Evolutionary conservation across 1,140 invertebrate species (phyloP), one percentile per base, ranked within the genome.

Genomic region (Phthorimaea operculella): DNA sequence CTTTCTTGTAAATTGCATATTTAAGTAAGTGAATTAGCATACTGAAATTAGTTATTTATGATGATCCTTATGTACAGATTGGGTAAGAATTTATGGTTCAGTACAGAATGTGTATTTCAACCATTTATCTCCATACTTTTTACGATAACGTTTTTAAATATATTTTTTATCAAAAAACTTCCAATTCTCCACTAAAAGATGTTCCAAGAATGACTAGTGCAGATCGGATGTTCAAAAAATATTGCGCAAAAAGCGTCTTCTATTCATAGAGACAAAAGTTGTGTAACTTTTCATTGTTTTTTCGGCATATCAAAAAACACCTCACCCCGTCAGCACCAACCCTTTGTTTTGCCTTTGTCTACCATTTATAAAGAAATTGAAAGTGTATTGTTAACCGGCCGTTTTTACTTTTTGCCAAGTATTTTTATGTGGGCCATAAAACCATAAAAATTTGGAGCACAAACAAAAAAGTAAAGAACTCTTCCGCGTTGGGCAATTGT

Each of bases 331-430:
- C 58, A 60, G 65, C 52, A 63, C 50, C 58, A 47, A 33, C 34
- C 58, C 49, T 65, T 79, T 80, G 65, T 74, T 56, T 21, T 21
- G 33, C 58, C 49, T 65, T 79, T 80, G 65, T 74, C 56, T 21
- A 33, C 55, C 51, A 69, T 83, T 83, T 83, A 81, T 80, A 84
- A 79, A 79, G 81, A 84, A 84, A 84, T 69, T 77, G 81, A 84
- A 79, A 84, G 81, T 84, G 65, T 57, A 80, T 83, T 83, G 81
- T 83, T 64, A 51, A 66, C 57, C 60, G 58, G 56, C 52, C 60
- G 63, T 66, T 75, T 58, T 66, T 61, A 73, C 63, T 77, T 74
- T 76, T 78, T 78, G 74, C 65, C 66, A 60, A 28, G 52, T 58
- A 58, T 79, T 83, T 81, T 83, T 74, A 70, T 48, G 72, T 68